phyloP scores from a whole-genome alignment of 2,888 invertebrate genomes.

The Microctonus aethiopoides region DNA sequence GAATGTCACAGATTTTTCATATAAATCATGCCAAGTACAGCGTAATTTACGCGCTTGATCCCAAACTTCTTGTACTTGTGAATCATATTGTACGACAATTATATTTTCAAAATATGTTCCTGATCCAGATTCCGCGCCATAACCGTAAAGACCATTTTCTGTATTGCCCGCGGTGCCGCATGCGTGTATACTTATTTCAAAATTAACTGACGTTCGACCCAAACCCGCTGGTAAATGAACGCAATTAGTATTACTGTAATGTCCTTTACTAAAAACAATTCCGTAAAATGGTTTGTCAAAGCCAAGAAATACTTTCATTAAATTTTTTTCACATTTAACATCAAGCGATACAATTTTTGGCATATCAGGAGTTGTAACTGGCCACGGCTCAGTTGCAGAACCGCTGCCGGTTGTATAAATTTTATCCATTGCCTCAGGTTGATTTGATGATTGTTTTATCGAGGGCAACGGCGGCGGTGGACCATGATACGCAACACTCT shows the following conservation, averaged over 20 bases:
- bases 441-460: conserved; percentile 64
- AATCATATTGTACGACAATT: conserved; percentile 92
- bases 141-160: conserved; percentile 88
- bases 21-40: conserved; percentile 96
- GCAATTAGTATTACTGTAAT: conserved; percentile 92
- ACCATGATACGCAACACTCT: conserved; percentile 78
- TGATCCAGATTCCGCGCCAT: conserved; percentile 87
- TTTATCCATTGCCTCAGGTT: conserved; percentile 73
- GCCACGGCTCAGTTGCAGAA: conserved; percentile 81
- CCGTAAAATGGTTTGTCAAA: conserved; percentile 95
- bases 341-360: conserved; percentile 92
- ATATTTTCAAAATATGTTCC: conserved; percentile 95
- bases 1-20: conserved; percentile 95
- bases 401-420: conserved; percentile 66
- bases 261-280: conserved; percentile 95
- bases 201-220: conserved; percentile 87
- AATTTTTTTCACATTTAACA: conserved; percentile 93
- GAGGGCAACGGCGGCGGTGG: conserved; percentile 76
- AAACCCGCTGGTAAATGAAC: conserved; percentile 90
- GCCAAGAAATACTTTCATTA: conserved; percentile 94
- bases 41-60: conserved; percentile 92
- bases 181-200: conserved; percentile 90
- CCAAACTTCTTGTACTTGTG: conserved; percentile 93
- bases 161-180: conserved; percentile 94
- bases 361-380: conserved; percentile 82